Evolutionary conservation across 2,888 invertebrate species (phyloP), one percentile per base, ranked within the genome.

Genomic region (Limnephilus lunatus): DNA sequence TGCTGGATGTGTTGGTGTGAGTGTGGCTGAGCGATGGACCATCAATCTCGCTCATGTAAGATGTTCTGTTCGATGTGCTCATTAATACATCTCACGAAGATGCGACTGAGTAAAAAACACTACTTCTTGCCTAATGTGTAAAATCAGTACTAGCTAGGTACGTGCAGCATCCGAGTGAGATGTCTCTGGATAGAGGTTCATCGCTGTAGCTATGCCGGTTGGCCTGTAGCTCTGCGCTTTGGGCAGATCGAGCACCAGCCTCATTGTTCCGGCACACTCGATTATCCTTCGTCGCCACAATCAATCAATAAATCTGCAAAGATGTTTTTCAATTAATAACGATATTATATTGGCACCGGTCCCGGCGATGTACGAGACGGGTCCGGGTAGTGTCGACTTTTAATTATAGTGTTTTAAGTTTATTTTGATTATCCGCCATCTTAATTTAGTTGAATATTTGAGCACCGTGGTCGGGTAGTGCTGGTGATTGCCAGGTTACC

Each of bases 341-440:
- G 48, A 68, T 88, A 92, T 81, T 92, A 85, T 87, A 80, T 44
- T 83, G 81, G 53, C 89, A 35, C 81, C 68, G 85, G 85, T 25
- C 31, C 35, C 32, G 32, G 48, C 31, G 44, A 15, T 25, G 53
- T 25, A 44, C n/a, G 15, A 31, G 39, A 19, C 82, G 81, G n/a
- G 85, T 30, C 80, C n/a, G 30, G 90, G 53, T 91, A 91, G 85
- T 86, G 92, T 53, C 68, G 35, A 90, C 90, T 90, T 92, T 92
- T 92, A 92, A 92, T 92, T 91, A 91, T 90, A 88, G 83, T 32
- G 82, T 91, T 91, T 91, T 91, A 90, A 89, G 90, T 90, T 91
- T 90, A 92, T 91, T 90, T 92, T 91, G 90, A 91, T 92, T 91
- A 92, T 92, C 90, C 85, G 91, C 82, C 87, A 92, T 91, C 81